Conservation (phyloP, 2,113 vertebrate genomes). For the Anser brachyrhynchus region DNA sequence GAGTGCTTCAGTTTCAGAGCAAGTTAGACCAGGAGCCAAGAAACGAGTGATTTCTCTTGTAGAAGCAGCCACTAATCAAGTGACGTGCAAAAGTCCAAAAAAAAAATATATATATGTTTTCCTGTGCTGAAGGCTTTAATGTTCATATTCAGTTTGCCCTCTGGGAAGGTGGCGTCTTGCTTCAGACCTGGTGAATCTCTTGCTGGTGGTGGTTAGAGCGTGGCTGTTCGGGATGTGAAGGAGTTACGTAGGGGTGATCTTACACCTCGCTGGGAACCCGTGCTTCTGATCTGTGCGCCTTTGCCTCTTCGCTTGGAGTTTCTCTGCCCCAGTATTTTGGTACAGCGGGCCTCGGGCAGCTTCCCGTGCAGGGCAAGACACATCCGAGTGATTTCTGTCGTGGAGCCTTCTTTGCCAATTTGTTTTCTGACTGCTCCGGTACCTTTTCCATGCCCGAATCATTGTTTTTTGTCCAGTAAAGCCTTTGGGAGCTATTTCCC, state of each 20-base stretch:
- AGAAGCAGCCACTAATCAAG: background rate
- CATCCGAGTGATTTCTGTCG: background rate
- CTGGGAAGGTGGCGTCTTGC: background rate
- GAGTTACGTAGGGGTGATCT: background rate
- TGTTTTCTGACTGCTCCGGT: background rate
- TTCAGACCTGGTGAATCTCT: background rate
- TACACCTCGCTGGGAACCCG: background rate
- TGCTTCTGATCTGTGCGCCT: accelerated
- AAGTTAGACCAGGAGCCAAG: background rate
- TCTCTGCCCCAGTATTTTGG: background rate
- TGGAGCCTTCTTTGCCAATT: background rate
- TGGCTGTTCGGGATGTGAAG: background rate
- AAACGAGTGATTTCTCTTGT: background rate
- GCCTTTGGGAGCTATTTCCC: background rate
- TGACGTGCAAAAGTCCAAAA: background rate
- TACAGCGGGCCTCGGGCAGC: background rate
- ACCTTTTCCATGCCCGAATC: background rate
- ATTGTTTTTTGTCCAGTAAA: background rate
- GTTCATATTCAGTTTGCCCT: background rate
- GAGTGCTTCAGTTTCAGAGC: background rate
- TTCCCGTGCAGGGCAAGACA: background rate
- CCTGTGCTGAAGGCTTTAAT: background rate
- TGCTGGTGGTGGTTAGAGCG: background rate
- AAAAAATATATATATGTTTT: background rate
- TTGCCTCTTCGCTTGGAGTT: accelerated